These are phyloP conservation scores for Puma concolor DNA, from an alignment of 2,113 vertebrate genomes.

Conservation along the genomic window DNA sequence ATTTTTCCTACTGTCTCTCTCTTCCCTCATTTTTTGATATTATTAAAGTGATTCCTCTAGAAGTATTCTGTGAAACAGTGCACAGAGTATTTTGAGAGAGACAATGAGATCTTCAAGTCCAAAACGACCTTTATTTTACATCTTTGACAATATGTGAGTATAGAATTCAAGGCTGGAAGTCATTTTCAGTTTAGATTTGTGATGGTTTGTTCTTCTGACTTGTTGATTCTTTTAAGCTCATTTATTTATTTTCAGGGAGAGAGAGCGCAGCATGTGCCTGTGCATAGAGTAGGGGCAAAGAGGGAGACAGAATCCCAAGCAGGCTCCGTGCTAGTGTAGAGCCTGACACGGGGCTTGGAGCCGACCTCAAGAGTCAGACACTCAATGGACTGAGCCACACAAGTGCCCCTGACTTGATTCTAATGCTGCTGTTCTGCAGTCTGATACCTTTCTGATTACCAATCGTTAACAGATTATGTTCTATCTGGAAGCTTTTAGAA, in stretches of 20 bases:
- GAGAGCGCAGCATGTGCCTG: too few species aligned
- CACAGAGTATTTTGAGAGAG: not conserved
- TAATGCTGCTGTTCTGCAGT: not conserved
- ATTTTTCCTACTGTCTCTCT: not conserved
- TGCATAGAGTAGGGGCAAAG: too few species aligned
- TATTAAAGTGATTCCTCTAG: not conserved
- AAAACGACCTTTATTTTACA: slow-evolving; percentile 6
- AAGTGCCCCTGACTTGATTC: not conserved
- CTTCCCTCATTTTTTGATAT: not conserved
- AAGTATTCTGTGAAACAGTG: slow-evolving; percentile 22
- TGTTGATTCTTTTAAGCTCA: not conserved
- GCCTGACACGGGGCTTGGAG: too few species aligned
- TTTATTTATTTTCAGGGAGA: too few species aligned
- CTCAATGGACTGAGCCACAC: too few species aligned
- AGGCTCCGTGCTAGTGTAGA: too few species aligned
- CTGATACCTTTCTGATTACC: not conserved
- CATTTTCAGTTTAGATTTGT: slow-evolving; percentile 18
- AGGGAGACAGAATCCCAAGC: too few species aligned
- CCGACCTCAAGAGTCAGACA: too few species aligned
- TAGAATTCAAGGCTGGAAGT: slow-evolving; percentile 21
- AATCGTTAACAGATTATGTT: not conserved
- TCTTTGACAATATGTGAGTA: not conserved
- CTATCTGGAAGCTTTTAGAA: not conserved
- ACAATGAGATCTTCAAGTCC: not conserved
- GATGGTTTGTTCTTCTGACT: not conserved